Base-by-base conservation (phyloP, 2,888 invertebrate genomes). In the Noctuana brunneofusca region DNA sequence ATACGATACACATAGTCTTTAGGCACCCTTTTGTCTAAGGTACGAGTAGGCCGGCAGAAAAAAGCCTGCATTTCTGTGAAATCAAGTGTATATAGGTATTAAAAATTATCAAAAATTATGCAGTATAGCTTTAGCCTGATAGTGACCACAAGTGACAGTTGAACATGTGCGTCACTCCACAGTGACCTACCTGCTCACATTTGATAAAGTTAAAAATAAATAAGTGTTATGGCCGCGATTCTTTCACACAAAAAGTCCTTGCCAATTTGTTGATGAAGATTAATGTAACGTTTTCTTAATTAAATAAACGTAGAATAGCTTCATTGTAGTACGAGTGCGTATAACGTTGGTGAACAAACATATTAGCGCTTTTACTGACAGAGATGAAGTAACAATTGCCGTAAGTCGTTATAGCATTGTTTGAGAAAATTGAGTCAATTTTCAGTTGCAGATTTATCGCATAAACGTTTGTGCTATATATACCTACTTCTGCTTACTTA, bases 291-390 rank as follows among this genome's bases (percentile, higher is more conserved):
- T 48, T 54, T 55, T 55, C 24, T 59, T 46, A 41, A 62, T 58
- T 59, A 22, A 63, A 55, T 58, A 56, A 59, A 50, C 20, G 35
- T 52, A 11, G 43, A 46, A 32, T 50, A 53, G 27, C 18, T 55
- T 54, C 20, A 59, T 55, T 43, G 46, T 5, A 46, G 43, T 38
- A 41, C 9, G 16, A 11, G 38, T 20, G 20, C 38, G 14, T 48
- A 56, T 67, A 67, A 66, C 66, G 16, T 65, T 32, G 54, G 65
- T 57, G 63, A 48, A 68, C 62, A 59, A 68, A 59, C 66, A 62
- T 65, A 68, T 68, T 43, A 14, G 52, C 53, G 52, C 16, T 46
- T 32, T n/a, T 58, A 9, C 60, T 66, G 67, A 58, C 63, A 18
- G 24, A 65, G 53, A 67, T 66, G 56, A 49, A 56, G 63, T 63